phyloP scores from a whole-genome alignment of 2,797 vertebrate species.

The Tapirus indicus region DNA sequence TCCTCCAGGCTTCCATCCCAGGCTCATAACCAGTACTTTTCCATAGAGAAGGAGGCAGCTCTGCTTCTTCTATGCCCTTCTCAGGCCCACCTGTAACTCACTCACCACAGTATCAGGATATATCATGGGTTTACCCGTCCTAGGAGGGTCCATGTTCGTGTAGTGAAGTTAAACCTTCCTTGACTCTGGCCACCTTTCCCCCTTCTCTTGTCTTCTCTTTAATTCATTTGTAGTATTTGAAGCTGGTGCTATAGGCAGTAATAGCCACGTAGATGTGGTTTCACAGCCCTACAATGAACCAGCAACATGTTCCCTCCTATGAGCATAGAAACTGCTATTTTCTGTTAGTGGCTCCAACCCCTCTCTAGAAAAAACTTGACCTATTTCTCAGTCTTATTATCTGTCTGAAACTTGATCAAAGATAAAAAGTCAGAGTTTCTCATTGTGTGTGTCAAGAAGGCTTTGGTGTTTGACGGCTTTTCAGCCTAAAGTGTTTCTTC shows the following conservation, averaged over 20 bases:
- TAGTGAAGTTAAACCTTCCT: background rate
- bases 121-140: background rate
- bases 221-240: background rate
- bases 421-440: background rate
- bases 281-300: background rate
- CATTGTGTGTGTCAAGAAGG: background rate
- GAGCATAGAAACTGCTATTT: background rate
- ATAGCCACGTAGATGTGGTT: background rate
- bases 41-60: background rate
- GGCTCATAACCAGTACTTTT: background rate
- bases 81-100: background rate
- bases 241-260: background rate
- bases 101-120: background rate
- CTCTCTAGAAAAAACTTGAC: slow-evolving; percentile 33
- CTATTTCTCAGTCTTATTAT: background rate
- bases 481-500: background rate
- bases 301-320: background rate
- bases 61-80: background rate
- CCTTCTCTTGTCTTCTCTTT: background rate
- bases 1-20: background rate
- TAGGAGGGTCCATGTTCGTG: background rate
- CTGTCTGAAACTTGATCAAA: background rate
- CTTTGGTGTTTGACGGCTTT: background rate
- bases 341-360: background rate
- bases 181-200: background rate